phyloP scores from a whole-genome alignment of 37 sponge, comb jelly and placozoan species.

The Beroe ovata region DNA sequence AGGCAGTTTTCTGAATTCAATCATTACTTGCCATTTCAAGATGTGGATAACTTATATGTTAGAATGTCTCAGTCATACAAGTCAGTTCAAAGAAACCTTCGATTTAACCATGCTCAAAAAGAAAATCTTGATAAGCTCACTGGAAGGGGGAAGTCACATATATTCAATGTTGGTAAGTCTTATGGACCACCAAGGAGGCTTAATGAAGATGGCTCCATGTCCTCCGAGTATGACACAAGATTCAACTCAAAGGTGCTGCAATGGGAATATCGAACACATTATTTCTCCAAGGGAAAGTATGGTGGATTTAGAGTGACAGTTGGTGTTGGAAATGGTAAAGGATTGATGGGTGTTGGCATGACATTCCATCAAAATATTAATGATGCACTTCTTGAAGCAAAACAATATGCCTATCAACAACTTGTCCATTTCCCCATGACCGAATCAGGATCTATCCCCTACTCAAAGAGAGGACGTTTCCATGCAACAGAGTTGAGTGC shows the following conservation, averaged over 20 bases:
- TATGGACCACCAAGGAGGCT: conserved; percentile 28
- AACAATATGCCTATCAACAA: conserved; percentile 47
- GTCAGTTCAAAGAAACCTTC: neutral
- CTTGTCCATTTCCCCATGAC: conserved; percentile 62
- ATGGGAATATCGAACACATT: neutral
- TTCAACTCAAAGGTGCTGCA: conserved; percentile 28
- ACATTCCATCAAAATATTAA: neutral
- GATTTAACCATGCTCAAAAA: neutral
- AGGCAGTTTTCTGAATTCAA: conserved; percentile 23
- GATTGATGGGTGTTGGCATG: conserved; percentile 40
- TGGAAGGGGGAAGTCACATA: conserved; percentile 36
- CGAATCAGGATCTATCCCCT: conserved; percentile 28
- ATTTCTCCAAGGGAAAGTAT: conserved; percentile 22
- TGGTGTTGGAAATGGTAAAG: conserved; percentile 56
- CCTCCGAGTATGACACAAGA: conserved; percentile 10
- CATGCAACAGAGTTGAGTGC: conserved; percentile 29
- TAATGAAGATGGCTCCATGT: neutral
- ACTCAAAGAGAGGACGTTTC: neutral
- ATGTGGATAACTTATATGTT: neutral
- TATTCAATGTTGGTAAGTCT: neutral
- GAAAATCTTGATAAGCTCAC: neutral
- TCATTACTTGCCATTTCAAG: neutral
- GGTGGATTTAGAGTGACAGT: conserved; percentile 5
- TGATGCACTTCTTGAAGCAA: conserved; percentile 25
- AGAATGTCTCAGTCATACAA: neutral